Conservation (phyloP, 2,888 invertebrate species). For the Orgyia antiqua region DNA sequence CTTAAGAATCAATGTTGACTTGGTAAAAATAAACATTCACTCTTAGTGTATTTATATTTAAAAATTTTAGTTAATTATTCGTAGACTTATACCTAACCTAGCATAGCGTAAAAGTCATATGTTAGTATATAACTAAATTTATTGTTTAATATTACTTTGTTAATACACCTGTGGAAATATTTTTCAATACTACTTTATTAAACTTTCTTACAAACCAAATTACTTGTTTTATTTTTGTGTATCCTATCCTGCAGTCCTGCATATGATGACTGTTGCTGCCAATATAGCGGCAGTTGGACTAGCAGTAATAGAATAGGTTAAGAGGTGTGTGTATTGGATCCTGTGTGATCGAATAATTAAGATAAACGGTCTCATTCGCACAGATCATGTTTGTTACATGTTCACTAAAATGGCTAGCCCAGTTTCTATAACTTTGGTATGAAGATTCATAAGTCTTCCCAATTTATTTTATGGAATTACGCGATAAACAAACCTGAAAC, state of each 20-base stretch:
- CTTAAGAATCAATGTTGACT: slow-evolving; percentile 56
- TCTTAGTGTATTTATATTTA: slow-evolving; percentile 75
- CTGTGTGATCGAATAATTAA: too few species aligned
- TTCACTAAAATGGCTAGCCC: too few species aligned
- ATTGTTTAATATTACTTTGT: slow-evolving; percentile 73
- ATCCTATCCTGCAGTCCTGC: neutral
- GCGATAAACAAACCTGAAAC: too few species aligned
- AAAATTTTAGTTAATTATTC: slow-evolving; percentile 74
- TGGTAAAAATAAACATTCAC: slow-evolving; percentile 59
- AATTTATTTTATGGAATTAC: too few species aligned
- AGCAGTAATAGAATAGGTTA: too few species aligned
- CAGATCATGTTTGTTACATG: too few species aligned
- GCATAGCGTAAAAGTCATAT: slow-evolving; percentile 71
- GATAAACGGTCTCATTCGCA: too few species aligned
- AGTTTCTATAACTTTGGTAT: too few species aligned
- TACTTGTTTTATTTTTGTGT: neutral
- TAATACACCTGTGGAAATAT: slow-evolving; percentile 74
- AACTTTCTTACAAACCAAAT: slow-evolving; percentile 73
- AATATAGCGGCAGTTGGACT: too few species aligned
- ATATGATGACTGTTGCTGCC: too few species aligned
- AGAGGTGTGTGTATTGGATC: too few species aligned
- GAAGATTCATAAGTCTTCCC: too few species aligned
- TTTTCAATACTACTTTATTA: slow-evolving; percentile 76
- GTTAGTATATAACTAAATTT: slow-evolving; percentile 77
- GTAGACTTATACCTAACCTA: slow-evolving; percentile 74